Conservation (phyloP, 2,888 invertebrate species). For the Spodoptera picta region DNA sequence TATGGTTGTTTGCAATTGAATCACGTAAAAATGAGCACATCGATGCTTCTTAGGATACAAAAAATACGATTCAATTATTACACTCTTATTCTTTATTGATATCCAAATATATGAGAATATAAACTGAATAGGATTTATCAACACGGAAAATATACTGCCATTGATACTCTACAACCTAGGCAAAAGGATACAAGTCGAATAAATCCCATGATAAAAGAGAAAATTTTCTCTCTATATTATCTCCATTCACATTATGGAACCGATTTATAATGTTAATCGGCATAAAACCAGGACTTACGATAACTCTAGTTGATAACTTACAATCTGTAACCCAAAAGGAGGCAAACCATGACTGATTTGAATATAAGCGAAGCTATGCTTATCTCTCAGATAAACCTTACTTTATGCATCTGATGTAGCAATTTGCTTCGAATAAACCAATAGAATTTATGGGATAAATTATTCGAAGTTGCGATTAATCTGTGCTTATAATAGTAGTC, state of each 20-base stretch:
- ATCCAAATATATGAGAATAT: too few relatives aligned
- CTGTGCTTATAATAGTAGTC: conserved; percentile 31
- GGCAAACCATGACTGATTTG: conserved; percentile 41
- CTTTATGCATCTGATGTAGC: conserved; percentile 19
- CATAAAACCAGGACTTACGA: conserved; percentile 26
- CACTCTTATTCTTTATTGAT: too few relatives aligned
- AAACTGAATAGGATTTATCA: too few relatives aligned
- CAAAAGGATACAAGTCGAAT: background rate
- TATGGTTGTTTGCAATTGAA: too few relatives aligned
- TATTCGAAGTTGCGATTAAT: conserved; percentile 39
- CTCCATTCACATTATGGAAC: background rate
- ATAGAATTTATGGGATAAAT: conserved; percentile 38
- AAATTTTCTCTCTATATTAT: conserved; percentile 6
- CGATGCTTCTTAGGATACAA: too few relatives aligned
- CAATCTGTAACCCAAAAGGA: conserved; percentile 22
- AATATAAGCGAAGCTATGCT: conserved; percentile 27
- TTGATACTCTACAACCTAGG: background rate
- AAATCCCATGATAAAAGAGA: conserved; percentile 4
- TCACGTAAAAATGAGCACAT: too few relatives aligned
- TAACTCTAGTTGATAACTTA: conserved; percentile 28
- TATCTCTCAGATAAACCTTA: conserved; percentile 40
- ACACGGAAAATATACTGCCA: too few relatives aligned
- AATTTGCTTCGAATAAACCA: conserved; percentile 43
- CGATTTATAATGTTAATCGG: conserved; percentile 34
- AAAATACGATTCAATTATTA: too few relatives aligned